Conservation (phyloP, 1,140 invertebrate species). For the Rhyzopertha dominica region DNA sequence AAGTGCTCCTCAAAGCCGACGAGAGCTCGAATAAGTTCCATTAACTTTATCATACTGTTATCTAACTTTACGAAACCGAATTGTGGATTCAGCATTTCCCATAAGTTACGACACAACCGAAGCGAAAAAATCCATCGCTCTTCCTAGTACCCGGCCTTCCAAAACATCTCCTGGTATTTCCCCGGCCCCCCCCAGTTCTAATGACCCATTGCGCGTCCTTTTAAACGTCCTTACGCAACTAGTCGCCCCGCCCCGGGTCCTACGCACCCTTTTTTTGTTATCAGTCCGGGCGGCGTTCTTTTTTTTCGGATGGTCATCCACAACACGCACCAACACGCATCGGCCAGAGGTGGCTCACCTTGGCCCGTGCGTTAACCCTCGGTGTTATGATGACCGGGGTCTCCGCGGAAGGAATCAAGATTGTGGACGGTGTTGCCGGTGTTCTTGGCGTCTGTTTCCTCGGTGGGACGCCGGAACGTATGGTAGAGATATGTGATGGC, state of each 20-base stretch:
- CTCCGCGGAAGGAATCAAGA: conserved; percentile 11
- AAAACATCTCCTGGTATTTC: not conserved
- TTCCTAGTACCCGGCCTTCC: too few relatives aligned
- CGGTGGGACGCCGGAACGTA: conserved; percentile 1
- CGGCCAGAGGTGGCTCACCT: conserved; percentile 15
- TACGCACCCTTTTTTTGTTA: conserved; percentile 8
- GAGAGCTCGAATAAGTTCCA: too few relatives aligned
- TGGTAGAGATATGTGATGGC: conserved; percentile 1
- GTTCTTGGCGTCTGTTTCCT: conserved; percentile 2
- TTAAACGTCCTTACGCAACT: not conserved
- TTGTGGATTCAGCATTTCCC: too few relatives aligned
- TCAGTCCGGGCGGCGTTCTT: conserved; percentile 5
- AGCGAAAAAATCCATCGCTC: too few relatives aligned
- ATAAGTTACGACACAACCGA: too few relatives aligned
- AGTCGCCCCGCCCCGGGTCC: not conserved
- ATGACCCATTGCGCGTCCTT: not conserved
- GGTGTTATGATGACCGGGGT: conserved; percentile 11
- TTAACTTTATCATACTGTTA: too few relatives aligned
- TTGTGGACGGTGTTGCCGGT: conserved; percentile 9
- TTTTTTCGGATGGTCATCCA: conserved; percentile 4
- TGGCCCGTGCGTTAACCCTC: conserved; percentile 13
- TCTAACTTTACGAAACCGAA: too few relatives aligned
- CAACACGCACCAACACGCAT: conserved; percentile 13
- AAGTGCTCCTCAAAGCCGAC: too few relatives aligned
- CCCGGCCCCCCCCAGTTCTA: conserved; percentile 4